phyloP scores from a whole-genome alignment of 2,888 invertebrate species.

The Microctonus aethiopoides region DNA sequence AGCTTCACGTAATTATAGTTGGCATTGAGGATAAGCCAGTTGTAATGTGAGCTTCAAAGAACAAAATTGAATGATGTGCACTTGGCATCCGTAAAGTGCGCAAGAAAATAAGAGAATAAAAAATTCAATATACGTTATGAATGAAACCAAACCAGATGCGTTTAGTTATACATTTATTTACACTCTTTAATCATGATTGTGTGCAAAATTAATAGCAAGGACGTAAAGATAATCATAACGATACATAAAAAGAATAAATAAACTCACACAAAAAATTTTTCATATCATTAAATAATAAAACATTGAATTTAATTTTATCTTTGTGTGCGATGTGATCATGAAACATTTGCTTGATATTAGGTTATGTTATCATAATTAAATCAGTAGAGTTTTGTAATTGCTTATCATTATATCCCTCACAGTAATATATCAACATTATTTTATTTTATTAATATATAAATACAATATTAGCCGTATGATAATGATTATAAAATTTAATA shows the following conservation, averaged over 20 bases:
- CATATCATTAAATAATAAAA: background rate
- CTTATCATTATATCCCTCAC: no score
- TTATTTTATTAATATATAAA: no score
- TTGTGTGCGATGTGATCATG: background rate
- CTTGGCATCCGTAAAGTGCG: background rate
- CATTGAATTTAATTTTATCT: background rate
- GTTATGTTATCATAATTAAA: background rate
- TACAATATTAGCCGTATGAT: no score
- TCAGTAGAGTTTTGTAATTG: background rate
- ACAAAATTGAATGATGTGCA: constrained; percentile 1
- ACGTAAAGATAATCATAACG: background rate
- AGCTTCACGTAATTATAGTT: background rate
- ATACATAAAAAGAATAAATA: background rate
- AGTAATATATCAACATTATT: no score
- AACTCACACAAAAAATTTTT: background rate
- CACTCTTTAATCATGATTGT: no score
- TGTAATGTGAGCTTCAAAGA: background rate
- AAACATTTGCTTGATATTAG: background rate
- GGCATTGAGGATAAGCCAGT: background rate
- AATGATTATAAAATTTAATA: background rate
- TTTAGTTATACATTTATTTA: background rate
- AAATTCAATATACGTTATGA: background rate
- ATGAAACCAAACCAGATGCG: constrained; percentile 3
- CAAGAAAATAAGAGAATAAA: background rate
- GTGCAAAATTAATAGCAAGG: constrained; percentile 1